phyloP scores from a whole-genome alignment of 2,888 invertebrate species.

The Orchesellides sinensis region DNA sequence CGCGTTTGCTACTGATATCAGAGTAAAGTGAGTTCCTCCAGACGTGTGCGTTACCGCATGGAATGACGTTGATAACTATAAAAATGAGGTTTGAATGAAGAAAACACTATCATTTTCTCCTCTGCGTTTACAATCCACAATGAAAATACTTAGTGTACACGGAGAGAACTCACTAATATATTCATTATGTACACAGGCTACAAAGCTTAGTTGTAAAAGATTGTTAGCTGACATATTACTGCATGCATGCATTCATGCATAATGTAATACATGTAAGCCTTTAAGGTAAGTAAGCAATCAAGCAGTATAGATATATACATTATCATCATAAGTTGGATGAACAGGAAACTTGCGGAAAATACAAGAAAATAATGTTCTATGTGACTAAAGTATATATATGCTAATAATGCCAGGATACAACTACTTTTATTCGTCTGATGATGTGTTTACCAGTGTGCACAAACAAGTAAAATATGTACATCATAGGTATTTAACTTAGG shows the following conservation, averaged over 20 bases:
- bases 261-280: conserved; percentile 21
- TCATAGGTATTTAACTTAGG: neutral
- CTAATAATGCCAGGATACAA: neutral
- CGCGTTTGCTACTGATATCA: too few relatives aligned
- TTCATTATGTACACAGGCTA: neutral
- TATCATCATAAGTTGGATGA: too few relatives aligned
- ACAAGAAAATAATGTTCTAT: neutral
- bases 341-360: conserved; percentile 10
- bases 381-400: neutral
- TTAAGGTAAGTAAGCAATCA: conserved; percentile 38
- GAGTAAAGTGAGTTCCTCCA: too few relatives aligned
- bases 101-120: conserved; percentile 1
- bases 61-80: conserved; percentile 17
- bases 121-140: neutral
- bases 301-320: too few relatives aligned
- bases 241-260: conserved; percentile 32
- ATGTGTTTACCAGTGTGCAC: neutral
- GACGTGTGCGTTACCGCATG: conserved; percentile 5
- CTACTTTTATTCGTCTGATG: neutral
- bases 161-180: neutral
- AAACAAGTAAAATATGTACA: neutral
- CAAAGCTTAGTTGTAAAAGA: neutral
- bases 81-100: neutral
- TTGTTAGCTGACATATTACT: neutral
- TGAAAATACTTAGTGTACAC: neutral